These are phyloP conservation scores for Pithys albifrons DNA, from an alignment of 2,113 vertebrate genomes.

Conservation along the genomic window DNA sequence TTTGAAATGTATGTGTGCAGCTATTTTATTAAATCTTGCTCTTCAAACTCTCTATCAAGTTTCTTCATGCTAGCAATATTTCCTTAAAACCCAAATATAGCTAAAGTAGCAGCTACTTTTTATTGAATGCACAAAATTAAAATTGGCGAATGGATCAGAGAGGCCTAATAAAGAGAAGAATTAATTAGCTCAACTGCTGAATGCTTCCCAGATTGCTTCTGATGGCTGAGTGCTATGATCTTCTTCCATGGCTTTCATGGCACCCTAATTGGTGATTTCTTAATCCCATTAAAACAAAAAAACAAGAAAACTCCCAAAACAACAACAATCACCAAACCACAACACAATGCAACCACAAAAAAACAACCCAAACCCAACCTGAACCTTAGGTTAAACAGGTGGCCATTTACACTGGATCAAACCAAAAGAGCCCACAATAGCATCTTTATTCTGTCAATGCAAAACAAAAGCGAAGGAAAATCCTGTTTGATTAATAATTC, in stretches of 20 bases:
- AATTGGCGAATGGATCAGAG: slow-evolving; percentile 48
- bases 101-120: slow-evolving; percentile 41
- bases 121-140: slow-evolving; percentile 56
- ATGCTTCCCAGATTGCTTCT: slow-evolving; percentile 60
- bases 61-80: slow-evolving; percentile 49
- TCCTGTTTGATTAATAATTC: slow-evolving; percentile 1
- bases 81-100: slow-evolving; percentile 58
- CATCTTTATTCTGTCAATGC: slow-evolving; percentile 68
- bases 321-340: not conserved
- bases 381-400: slow-evolving; percentile 63
- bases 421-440: slow-evolving; percentile 68
- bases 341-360: not conserved
- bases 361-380: not conserved
- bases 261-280: slow-evolving; percentile 70
- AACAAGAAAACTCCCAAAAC: not conserved
- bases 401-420: slow-evolving; percentile 68
- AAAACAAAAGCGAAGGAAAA: slow-evolving; percentile 55
- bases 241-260: slow-evolving; percentile 38
- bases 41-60: slow-evolving; percentile 29
- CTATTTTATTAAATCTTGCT: slow-evolving; percentile 10
- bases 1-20: not conserved
- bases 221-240: slow-evolving; percentile 27
- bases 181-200: slow-evolving; percentile 64
- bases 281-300: slow-evolving; percentile 63
- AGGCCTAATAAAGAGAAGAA: slow-evolving; percentile 41